phyloP scores from a whole-genome alignment of 2,797 vertebrate genomes.

The Phataginus tetradactyla region DNA sequence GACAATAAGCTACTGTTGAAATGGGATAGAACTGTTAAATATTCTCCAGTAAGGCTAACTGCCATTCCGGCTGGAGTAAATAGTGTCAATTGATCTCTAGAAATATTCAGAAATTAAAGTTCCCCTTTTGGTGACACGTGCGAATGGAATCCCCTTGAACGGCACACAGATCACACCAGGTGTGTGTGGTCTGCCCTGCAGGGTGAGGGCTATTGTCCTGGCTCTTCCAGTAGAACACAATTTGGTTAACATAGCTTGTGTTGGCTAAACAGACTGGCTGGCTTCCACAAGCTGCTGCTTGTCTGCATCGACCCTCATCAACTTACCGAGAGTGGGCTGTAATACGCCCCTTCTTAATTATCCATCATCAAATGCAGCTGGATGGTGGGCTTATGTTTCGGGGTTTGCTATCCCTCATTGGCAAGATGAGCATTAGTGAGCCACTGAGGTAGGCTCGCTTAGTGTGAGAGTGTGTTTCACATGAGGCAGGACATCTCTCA shows the following conservation, averaged over 20 bases:
- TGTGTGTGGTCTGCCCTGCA: conserved; percentile 76
- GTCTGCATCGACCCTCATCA: conserved; percentile 78
- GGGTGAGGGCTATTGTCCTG: conserved; percentile 75
- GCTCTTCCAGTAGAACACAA: conserved; percentile 53
- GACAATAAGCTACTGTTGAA: conserved; percentile 62
- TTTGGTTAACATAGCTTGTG: conserved; percentile 58
- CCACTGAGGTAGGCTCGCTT: neutral
- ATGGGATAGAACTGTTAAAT: neutral
- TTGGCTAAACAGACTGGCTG: conserved; percentile 75
- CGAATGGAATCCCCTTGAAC: conserved; percentile 65
- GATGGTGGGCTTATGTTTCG: conserved; percentile 59
- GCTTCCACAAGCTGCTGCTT: conserved; percentile 40
- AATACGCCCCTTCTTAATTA: conserved; percentile 79
- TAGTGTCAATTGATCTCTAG: conserved; percentile 36
- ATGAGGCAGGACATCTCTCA: neutral
- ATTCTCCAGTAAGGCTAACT: neutral
- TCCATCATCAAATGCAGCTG: conserved; percentile 77
- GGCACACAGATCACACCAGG: conserved; percentile 55
- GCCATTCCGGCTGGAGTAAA: neutral
- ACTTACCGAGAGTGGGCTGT: conserved; percentile 73
- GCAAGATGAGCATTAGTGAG: neutral
- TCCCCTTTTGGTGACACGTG: neutral
- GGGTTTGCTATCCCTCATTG: conserved; percentile 40
- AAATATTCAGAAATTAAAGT: conserved; percentile 52
- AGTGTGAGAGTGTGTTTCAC: neutral